phyloP scores from a whole-genome alignment of 1,140 invertebrate genomes.

The Cyclargus thomasi region DNA sequence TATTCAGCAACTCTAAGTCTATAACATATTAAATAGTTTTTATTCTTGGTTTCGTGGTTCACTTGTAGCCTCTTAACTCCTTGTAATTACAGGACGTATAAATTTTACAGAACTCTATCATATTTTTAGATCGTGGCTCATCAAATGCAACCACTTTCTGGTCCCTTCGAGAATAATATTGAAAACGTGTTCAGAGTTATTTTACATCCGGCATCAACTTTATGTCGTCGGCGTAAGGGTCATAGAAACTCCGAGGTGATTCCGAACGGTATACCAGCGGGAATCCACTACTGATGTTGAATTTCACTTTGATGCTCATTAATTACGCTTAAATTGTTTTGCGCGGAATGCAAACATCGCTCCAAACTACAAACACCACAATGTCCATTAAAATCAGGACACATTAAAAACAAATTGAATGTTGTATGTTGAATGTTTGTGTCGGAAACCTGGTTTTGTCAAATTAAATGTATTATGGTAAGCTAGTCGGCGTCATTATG shows the following conservation, averaged over 20 bases:
- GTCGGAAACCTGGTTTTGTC: too few species aligned
- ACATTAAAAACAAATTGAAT: conserved; percentile 1
- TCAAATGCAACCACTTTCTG: not conserved
- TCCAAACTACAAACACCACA: not conserved
- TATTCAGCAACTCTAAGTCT: too few species aligned
- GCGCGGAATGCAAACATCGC: conserved; percentile 12
- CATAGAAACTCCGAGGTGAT: too few species aligned
- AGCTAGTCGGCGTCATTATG: too few species aligned
- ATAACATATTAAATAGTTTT: too few species aligned
- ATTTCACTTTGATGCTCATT: conserved; percentile 16
- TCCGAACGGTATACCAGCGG: not conserved
- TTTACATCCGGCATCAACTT: too few species aligned
- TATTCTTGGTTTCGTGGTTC: too few species aligned
- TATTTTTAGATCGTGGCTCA: not conserved
- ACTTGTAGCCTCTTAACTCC: too few species aligned
- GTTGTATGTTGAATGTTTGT: not conserved
- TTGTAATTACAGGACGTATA: too few species aligned
- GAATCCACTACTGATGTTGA: conserved; percentile 12
- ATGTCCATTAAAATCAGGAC: not conserved
- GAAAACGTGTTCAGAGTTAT: not conserved
- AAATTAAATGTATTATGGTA: too few species aligned
- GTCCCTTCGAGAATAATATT: not conserved
- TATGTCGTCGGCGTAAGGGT: too few species aligned
- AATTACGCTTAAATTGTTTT: conserved; percentile 16
- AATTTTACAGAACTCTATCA: not conserved